A percentile compares a stretch with the other conserved stretches of the same genome.
Evolutionary conservation across 2,888 invertebrate species (phyloP).

Genomic region (Tubulanus polymorphus): DNA sequence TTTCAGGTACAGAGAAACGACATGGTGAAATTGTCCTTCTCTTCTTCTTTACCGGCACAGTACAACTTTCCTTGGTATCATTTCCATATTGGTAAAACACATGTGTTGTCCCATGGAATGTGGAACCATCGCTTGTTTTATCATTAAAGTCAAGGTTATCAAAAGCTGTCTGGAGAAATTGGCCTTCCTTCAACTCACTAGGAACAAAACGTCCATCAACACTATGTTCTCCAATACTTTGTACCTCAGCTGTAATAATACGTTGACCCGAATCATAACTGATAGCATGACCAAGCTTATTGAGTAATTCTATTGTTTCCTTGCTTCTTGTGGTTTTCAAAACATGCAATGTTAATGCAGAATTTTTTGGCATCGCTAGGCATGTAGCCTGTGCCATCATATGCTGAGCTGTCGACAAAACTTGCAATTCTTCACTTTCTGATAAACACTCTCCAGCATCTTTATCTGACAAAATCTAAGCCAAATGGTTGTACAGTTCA

Average conservation of each 20-base stretch:
- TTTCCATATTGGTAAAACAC: not conserved
- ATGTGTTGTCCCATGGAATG: not conserved
- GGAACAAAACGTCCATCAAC: not conserved
- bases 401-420: not conserved
- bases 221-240: not conserved
- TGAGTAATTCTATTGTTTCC: not conserved
- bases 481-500: too few relatives aligned
- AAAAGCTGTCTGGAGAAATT: too few relatives aligned
- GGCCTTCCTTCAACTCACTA: too few relatives aligned
- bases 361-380: not conserved
- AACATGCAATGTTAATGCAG: not conserved
- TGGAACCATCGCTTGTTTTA: not conserved
- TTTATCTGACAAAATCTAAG: too few relatives aligned
- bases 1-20: too few relatives aligned
- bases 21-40: too few relatives aligned
- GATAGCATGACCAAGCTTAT: not conserved
- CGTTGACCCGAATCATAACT: not conserved
- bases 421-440: too few relatives aligned
- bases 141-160: not conserved
- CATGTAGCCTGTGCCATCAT: not conserved
- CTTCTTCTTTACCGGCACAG: too few relatives aligned
- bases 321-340: not conserved
- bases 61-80: too few relatives aligned
- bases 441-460: too few relatives aligned
- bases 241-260: not conserved